phyloP scores from a whole-genome alignment of 2,888 invertebrate species.

The Tipula lateralis region DNA sequence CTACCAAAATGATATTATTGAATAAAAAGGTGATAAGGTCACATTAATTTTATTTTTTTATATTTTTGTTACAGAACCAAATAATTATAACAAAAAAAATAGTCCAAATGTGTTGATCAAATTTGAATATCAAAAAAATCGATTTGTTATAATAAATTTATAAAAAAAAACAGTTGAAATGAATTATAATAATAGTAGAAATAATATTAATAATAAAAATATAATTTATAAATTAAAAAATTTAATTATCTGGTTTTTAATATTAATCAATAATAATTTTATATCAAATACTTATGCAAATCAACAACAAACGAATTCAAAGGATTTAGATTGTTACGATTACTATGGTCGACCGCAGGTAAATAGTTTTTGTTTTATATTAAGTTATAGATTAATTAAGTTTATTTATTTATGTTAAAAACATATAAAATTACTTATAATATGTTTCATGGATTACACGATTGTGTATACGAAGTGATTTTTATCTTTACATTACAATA shows the following conservation, averaged over 20 bases:
- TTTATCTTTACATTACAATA: too few species aligned
- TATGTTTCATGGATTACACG: neutral
- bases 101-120: neutral
- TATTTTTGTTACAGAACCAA: neutral
- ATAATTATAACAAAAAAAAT: neutral
- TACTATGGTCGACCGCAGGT: slow-evolving; percentile 55
- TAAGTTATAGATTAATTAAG: neutral
- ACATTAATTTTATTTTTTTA: neutral
- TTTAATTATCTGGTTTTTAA: neutral
- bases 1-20: neutral
- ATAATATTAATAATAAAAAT: neutral
- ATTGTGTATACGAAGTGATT: too few species aligned
- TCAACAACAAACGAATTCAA: slow-evolving; percentile 32
- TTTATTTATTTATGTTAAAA: neutral
- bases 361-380: slow-evolving; percentile 36
- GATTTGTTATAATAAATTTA: neutral
- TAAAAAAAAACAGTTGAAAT: neutral
- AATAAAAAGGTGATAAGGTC: neutral
- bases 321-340: slow-evolving; percentile 51
- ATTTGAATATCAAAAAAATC: neutral
- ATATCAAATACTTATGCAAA: neutral
- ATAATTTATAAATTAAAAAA: slow-evolving; percentile 11
- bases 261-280: neutral
- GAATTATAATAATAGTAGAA: neutral
- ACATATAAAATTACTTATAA: neutral